Conservation (phyloP, 2,888 invertebrate species). For the Drosophila siamana region DNA sequence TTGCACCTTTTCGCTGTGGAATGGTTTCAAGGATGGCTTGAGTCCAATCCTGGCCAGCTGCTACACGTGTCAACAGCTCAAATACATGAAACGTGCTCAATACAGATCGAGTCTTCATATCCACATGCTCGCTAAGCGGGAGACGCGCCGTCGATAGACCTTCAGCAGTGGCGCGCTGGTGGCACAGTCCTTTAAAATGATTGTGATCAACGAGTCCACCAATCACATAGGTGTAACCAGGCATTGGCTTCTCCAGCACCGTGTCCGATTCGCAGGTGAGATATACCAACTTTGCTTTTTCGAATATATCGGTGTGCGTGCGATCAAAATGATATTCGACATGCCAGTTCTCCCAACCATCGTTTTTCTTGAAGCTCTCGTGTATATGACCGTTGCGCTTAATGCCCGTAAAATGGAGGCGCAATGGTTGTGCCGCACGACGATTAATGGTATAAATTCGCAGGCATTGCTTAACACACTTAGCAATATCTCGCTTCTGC, state of each 20-base stretch:
- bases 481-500: slow-evolving; percentile 94
- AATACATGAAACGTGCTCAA: slow-evolving; percentile 98
- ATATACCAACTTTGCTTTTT: slow-evolving; percentile 93
- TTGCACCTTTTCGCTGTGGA: slow-evolving; percentile 92
- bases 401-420: slow-evolving; percentile 93
- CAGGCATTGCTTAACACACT: slow-evolving; percentile 95
- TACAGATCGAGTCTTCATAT: slow-evolving; percentile 96
- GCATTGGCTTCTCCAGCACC: slow-evolving; percentile 90
- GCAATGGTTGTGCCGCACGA: slow-evolving; percentile 91
- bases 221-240: slow-evolving; percentile 94
- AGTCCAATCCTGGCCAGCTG: slow-evolving; percentile 92
- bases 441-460: slow-evolving; percentile 96
- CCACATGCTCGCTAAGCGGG: slow-evolving; percentile 94
- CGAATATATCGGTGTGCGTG: slow-evolving; percentile 90
- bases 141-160: slow-evolving; percentile 93
- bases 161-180: slow-evolving; percentile 91
- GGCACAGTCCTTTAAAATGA: slow-evolving; percentile 96
- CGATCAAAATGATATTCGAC: slow-evolving; percentile 90
- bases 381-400: slow-evolving; percentile 89
- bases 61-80: slow-evolving; percentile 91
- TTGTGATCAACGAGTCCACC: slow-evolving; percentile 99
- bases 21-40: slow-evolving; percentile 91
- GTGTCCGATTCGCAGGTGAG: slow-evolving; percentile 97
- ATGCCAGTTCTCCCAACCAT: slow-evolving; percentile 97
- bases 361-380: slow-evolving; percentile 91